phyloP scores from a whole-genome alignment of 1,140 invertebrate genomes.

The Macrotrachela quadricornifera region DNA sequence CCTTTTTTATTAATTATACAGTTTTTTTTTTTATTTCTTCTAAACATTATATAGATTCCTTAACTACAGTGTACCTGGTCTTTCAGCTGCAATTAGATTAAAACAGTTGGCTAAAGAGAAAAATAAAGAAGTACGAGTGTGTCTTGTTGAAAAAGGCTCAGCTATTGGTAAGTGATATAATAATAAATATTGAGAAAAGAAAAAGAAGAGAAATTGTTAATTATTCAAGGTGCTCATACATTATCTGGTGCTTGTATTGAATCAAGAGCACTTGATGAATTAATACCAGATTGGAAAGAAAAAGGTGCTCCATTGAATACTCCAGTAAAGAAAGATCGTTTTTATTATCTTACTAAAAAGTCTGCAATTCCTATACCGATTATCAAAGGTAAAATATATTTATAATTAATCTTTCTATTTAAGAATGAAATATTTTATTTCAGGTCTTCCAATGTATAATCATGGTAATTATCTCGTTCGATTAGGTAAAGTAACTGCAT shows the following conservation, averaged over 20 bases:
- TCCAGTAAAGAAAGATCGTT: constrained; percentile 64
- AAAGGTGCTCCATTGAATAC: constrained; percentile 70
- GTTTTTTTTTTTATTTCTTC: too few relatives aligned
- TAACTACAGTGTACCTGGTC: constrained; percentile 37
- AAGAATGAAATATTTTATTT: constrained; percentile 11
- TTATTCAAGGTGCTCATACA: constrained; percentile 47
- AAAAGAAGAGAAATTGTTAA: too few relatives aligned
- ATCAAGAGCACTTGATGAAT: constrained; percentile 65
- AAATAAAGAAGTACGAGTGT: constrained; percentile 70
- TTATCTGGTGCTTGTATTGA: constrained; percentile 95
- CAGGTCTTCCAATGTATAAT: constrained; percentile 83
- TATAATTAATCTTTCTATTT: not conserved
- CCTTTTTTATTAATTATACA: too few relatives aligned
- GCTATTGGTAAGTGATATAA: constrained; percentile 46
- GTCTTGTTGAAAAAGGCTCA: constrained; percentile 78
- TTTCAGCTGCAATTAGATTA: constrained; percentile 78
- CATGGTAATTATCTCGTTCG: constrained; percentile 95
- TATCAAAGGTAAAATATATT: constrained; percentile 41
- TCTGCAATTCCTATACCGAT: constrained; percentile 62
- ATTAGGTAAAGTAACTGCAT: constrained; percentile 77
- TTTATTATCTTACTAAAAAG: constrained; percentile 58
- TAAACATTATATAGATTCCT: too few relatives aligned
- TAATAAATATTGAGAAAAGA: not conserved
- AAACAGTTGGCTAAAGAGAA: constrained; percentile 67
- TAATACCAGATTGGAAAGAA: constrained; percentile 93